Evolutionary conservation across 2,113 vertebrate genomes (phyloP).

Genomic region (Petaurus breviceps): DNA sequence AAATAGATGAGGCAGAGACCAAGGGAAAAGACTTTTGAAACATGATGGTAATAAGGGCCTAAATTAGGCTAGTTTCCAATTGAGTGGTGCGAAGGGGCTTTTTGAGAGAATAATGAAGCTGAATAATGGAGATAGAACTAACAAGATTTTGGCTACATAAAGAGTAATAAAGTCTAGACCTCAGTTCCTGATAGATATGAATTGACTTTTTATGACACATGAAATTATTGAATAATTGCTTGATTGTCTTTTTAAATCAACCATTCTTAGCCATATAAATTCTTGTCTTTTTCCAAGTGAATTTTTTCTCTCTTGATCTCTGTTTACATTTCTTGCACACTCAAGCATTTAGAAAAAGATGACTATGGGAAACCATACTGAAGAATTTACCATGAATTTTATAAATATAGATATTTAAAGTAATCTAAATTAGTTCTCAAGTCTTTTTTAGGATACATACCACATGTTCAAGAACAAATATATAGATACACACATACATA

Average conservation of each 20-base stretch:
- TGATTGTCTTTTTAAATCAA: background rate
- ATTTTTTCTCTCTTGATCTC: background rate
- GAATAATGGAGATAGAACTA: background rate
- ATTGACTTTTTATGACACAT: background rate
- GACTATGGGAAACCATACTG: background rate
- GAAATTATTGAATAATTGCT: background rate
- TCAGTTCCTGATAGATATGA: background rate
- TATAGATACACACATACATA: no score
- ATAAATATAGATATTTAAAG: constrained; percentile 18
- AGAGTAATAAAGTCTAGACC: background rate
- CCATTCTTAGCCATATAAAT: background rate
- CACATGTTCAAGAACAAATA: background rate
- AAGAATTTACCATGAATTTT: background rate
- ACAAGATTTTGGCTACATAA: background rate
- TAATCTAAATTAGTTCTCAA: constrained; percentile 40
- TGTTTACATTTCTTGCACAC: background rate
- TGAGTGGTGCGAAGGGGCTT: background rate
- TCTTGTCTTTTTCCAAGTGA: background rate
- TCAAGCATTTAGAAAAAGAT: background rate
- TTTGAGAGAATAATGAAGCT: background rate
- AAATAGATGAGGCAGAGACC: background rate
- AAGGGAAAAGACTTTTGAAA: background rate
- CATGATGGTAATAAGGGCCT: background rate
- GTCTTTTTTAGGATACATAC: background rate
- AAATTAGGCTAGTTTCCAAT: background rate